Evolutionary conservation across 2,888 invertebrate species (phyloP).

Genomic region (Parnassius mnemosyne): DNA sequence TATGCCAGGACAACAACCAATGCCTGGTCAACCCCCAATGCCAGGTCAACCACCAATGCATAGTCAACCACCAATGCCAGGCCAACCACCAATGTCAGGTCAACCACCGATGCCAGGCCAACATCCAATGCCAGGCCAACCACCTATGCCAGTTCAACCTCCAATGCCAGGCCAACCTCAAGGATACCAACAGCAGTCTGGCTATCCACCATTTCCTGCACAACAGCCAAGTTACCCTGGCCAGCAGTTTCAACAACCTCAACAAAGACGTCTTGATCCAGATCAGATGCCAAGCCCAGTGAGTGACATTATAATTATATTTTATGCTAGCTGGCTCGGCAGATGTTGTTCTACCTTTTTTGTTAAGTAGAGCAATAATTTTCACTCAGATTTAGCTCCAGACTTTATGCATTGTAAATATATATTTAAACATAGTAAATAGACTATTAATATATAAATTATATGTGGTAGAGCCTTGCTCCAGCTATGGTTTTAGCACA

Average conservation of each 20-base stretch:
- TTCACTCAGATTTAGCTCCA: too few species aligned
- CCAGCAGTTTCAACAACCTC: slow-evolving; percentile 71
- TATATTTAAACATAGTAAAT: too few species aligned
- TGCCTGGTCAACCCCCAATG: slow-evolving; percentile 28
- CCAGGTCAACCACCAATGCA: slow-evolving; percentile 41
- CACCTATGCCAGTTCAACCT: slow-evolving; percentile 38
- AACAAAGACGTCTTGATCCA: slow-evolving; percentile 89
- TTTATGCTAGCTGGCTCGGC: too few species aligned
- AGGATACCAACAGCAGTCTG: slow-evolving; percentile 50
- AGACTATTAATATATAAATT: too few species aligned
- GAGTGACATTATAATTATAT: not conserved
- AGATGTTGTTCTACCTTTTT: too few species aligned
- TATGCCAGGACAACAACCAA: slow-evolving; percentile 36
- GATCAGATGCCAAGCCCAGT: slow-evolving; percentile 87
- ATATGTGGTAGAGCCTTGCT: too few species aligned
- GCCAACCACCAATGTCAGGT: slow-evolving; percentile 38
- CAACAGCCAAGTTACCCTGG: slow-evolving; percentile 67
- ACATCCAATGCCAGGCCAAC: slow-evolving; percentile 38
- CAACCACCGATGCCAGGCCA: slow-evolving; percentile 32
- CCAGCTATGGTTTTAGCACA: too few species aligned
- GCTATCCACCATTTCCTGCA: slow-evolving; percentile 64
- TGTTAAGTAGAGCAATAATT: too few species aligned
- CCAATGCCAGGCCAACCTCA: slow-evolving; percentile 41
- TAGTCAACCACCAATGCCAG: slow-evolving; percentile 35
- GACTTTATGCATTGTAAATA: too few species aligned